Base-by-base conservation (phyloP, 2,888 invertebrate species). In the Drosophila subsilvestris region DNA sequence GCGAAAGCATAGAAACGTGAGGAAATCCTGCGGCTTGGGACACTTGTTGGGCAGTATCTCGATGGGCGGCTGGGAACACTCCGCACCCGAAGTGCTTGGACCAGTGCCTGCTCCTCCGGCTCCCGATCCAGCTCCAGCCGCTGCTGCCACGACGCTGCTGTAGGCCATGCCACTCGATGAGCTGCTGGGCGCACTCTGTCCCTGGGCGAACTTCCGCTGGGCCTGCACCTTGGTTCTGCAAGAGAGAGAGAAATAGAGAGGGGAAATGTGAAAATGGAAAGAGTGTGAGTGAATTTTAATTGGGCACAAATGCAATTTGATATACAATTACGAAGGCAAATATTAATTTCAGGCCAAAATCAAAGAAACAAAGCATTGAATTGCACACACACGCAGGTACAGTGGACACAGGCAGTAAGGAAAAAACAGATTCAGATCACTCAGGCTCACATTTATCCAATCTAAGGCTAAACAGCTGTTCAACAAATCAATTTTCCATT, bases 121-220 rank as follows among this genome's bases (percentile, higher is more conserved):
- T 53, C 74, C 78, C 5, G 54, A 12, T 69, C 56, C 69, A 10
- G 72, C 45, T 17, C 49, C 67, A 3, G 90, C 81, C 42, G 86
- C 83, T 29, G 86, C 87, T 22, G 90, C 77, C 37, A 37, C 37
- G 14, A n/a, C 37, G 37, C 37, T 37, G 22, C 86, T 75, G 25
- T 88, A 82, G 32, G 86, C 85, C 25, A 90, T 82, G 49, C 90
- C 81, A 57, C 83, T 86, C 42, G 89, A 91, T 9, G 91, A 85
- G 32, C 90, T 86, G n/a, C 89, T 91, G 37, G 94, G 94, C 18
- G 95, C 95, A 78, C 96, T 96, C 92, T 96, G 96, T n/a, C 96
- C 96, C 92, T 97, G 96, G 42, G 97, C 97, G 93, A 97, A 97
- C 92, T 97, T 97, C 72, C 97, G 93, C 92, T 97, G 97, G 48